Conservation (phyloP, 2,113 vertebrate species). For the Alethe diademata region DNA sequence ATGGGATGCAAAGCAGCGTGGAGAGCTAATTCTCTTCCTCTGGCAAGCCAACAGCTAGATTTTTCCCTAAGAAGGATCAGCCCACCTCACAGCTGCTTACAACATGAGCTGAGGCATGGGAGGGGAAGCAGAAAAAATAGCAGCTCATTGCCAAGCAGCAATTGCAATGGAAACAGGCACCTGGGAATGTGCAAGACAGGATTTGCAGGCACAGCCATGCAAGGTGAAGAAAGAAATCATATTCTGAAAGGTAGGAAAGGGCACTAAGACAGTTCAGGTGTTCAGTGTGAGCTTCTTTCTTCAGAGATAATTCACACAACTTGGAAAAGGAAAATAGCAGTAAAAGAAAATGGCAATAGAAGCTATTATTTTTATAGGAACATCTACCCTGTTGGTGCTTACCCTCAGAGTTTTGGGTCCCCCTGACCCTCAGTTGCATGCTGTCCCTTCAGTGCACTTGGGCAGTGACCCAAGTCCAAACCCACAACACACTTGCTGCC, state of each 20-base stretch:
- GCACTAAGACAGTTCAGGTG: neutral
- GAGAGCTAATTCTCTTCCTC: neutral
- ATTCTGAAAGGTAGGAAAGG: neutral
- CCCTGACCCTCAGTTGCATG: neutral
- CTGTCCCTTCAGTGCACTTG: neutral
- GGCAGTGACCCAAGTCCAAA: neutral
- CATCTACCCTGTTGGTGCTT: neutral
- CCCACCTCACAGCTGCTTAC: slow-evolving; percentile 9
- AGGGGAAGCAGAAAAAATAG: slow-evolving; percentile 17
- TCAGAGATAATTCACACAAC: neutral
- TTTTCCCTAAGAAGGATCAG: neutral
- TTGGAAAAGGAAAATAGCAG: neutral
- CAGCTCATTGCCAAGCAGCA: slow-evolving; percentile 5
- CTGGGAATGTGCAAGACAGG: neutral
- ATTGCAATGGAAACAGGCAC: neutral
- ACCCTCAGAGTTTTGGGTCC: neutral
- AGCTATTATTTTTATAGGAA: neutral
- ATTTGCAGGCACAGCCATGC: neutral
- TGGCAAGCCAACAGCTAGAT: neutral
- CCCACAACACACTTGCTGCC: neutral
- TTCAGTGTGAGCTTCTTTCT: neutral
- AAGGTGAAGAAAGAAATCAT: neutral
- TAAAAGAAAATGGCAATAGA: neutral
- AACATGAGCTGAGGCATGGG: neutral
- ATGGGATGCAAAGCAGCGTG: neutral